Base-by-base conservation (phyloP, 1,140 invertebrate species). In the Hirudo medicinalis region DNA sequence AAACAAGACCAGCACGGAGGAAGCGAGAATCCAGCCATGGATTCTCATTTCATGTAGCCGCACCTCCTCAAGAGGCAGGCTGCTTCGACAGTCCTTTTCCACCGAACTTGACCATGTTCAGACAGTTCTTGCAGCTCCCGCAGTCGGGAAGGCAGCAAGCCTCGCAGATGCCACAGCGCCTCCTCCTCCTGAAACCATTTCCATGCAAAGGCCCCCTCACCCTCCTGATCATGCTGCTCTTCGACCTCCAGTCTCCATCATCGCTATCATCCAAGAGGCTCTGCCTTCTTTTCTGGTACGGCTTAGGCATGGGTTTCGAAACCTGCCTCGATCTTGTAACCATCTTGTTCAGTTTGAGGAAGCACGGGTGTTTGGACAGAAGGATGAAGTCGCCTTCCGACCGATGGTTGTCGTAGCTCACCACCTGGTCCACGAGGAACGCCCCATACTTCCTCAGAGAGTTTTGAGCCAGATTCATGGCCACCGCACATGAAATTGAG, bases 381-480 rank as follows among this genome's bases (percentile, higher is more conserved):
- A 87, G 82, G 68, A 86, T 85, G 60, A 89, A 87, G 72, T 82
- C 79, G 81, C 86, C 75, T 36, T 81, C 82, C 9, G 86, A 87
- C 55, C 80, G 82, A 17, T 49, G 43, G 60, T 85, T 78, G 82
- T 92, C 90, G 78, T 88, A 88, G 76, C 87, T 89, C 29, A 87
- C 81, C 32, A 92, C 88, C 84, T 91, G 90, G 82, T 91, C 89
- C 76, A 90, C 89, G 72, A 93, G 85, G 84, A 92, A 93, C 80
- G 91, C 88, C 4, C 89, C 87, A 81, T 92, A 88, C 74, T 87
- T 85, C 43, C 92, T 83, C 13, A 94, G 81, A 72, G 86, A 84
- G 77, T 94, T 90, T 82, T 92, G 90, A 17, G 86, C 87, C 73
- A 90, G 86, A 15, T 17, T 49, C 43, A 9, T 49, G 43, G 27